Conservation (phyloP, 2,797 vertebrate species). For the Rhinella marina region DNA sequence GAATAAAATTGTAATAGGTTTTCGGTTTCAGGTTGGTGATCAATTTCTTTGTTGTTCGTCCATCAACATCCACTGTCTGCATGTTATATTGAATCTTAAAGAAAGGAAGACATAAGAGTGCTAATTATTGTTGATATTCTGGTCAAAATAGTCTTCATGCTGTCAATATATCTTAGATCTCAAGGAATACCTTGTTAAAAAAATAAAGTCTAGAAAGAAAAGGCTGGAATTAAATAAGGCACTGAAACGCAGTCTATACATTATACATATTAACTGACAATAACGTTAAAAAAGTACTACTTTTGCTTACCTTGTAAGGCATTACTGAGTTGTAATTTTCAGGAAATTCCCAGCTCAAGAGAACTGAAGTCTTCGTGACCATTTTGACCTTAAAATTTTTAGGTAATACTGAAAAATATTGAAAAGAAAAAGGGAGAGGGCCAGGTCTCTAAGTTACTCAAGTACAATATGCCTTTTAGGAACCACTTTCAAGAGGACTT, state of each 20-base stretch:
- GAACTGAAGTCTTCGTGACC: conserved; percentile 91
- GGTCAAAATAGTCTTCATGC: background rate
- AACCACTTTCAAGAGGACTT: conserved; percentile 34
- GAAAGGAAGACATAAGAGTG: background rate
- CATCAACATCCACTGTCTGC: conserved; percentile 89
- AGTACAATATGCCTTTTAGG: background rate
- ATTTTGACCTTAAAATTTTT: conserved; percentile 98
- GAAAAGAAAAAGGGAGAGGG: conserved; percentile 64
- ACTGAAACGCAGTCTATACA: background rate
- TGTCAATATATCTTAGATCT: background rate
- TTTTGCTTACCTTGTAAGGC: conserved; percentile 82
- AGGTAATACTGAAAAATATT: conserved; percentile 84
- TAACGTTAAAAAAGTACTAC: background rate
- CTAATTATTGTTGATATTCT: background rate
- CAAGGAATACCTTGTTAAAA: background rate
- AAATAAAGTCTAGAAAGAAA: background rate
- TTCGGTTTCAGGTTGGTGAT: conserved; percentile 88
- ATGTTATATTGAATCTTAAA: conserved; percentile 91
- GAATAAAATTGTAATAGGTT: conserved; percentile 89
- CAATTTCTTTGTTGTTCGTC: conserved; percentile 85
- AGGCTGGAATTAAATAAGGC: background rate
- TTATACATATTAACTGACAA: background rate
- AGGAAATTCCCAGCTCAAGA: conserved; percentile 93
- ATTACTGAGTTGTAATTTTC: conserved; percentile 82
- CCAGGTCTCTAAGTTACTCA: conserved; percentile 51